Percentiles rank a stretch among this genome's conserved stretches.
Evolutionary conservation across 2,797 vertebrate species (phyloP).

Genomic region (Rhinoraja longicauda): DNA sequence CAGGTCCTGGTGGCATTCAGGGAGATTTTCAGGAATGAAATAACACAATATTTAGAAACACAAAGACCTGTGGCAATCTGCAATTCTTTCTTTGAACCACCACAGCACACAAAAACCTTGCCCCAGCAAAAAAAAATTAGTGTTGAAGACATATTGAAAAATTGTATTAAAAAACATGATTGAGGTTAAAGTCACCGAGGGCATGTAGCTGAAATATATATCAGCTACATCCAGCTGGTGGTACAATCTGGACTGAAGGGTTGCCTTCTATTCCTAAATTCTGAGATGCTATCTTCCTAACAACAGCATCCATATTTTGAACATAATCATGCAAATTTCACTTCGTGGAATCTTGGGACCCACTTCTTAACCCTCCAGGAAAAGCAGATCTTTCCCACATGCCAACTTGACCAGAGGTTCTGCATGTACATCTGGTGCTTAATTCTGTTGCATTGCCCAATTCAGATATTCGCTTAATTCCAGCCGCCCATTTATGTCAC

Average conservation of each 20-base stretch:
- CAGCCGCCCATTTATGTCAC: background rate
- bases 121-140: too few species aligned
- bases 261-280: too few species aligned
- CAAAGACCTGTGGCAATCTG: background rate
- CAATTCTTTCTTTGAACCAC: background rate
- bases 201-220: background rate
- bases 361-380: background rate
- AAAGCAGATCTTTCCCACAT: background rate
- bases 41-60: background rate
- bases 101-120: too few species aligned
- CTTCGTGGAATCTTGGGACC: background rate
- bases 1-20: background rate
- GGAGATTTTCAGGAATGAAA: background rate
- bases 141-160: background rate
- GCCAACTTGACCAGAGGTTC: background rate
- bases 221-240: background rate
- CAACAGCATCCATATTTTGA: background rate
- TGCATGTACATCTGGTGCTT: background rate
- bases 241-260: too few species aligned
- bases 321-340: background rate
- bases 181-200: background rate
- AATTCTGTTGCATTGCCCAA: background rate
- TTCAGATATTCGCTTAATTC: background rate
- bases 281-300: background rate
- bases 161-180: background rate